Evolutionary conservation across 1,140 invertebrate genomes (phyloP).

Genomic region (Meloidogyne exigua): DNA sequence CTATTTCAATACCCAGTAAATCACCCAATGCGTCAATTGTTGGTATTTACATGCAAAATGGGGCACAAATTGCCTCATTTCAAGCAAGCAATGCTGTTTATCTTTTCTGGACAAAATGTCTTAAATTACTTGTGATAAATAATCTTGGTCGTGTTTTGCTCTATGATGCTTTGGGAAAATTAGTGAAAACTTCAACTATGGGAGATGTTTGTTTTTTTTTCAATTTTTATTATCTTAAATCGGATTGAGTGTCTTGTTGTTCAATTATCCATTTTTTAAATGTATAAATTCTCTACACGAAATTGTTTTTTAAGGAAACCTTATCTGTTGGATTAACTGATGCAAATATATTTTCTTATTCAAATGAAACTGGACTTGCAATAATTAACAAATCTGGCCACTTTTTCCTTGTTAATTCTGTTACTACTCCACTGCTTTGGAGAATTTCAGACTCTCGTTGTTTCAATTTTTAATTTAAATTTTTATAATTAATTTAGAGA

Average conservation of each 20-base stretch:
- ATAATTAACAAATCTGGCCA: conserved; percentile 33
- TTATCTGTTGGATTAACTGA: conserved; percentile 25
- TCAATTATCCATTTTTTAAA: background rate
- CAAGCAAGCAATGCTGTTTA: conserved; percentile 20
- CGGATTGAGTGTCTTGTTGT: background rate
- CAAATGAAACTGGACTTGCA: conserved; percentile 36
- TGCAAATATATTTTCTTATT: conserved; percentile 28
- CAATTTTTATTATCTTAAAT: background rate
- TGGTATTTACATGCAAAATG: conserved; percentile 26
- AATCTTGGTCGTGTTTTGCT: conserved; percentile 22
- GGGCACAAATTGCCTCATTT: conserved; percentile 19
- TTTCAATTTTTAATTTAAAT: conserved; percentile 8
- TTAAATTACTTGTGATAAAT: conserved; percentile 31
- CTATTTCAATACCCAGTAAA: conserved; percentile 13
- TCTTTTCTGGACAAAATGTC: conserved; percentile 41
- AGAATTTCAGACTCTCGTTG: conserved; percentile 19
- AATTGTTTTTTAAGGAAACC: conserved; percentile 31
- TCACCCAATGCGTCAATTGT: conserved; percentile 13
- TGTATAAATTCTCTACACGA: background rate
- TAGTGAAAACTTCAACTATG: conserved; percentile 31
- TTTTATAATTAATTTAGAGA: background rate
- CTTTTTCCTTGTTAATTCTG: conserved; percentile 35
- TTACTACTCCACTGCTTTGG: conserved; percentile 33
- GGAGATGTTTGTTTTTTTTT: conserved; percentile 21
- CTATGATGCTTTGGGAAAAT: conserved; percentile 31